Evolutionary conservation across 2,888 invertebrate genomes (phyloP).

Genomic region (Caenorhabditis parvicauda): DNA sequence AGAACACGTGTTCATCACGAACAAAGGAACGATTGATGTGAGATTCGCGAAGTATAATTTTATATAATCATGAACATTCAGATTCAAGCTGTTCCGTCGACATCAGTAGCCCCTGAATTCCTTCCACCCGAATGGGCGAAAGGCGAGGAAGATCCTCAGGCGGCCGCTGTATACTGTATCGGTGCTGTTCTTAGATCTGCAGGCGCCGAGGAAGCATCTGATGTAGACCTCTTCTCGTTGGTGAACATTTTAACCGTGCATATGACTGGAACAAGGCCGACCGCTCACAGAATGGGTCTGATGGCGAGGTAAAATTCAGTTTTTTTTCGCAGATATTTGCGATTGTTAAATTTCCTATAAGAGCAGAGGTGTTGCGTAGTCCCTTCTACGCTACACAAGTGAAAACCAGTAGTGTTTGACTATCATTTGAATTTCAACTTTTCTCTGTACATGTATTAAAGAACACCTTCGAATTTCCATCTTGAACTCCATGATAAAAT

Average conservation of each 20-base stretch:
- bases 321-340: not conserved
- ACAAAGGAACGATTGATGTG: slow-evolving; percentile 45
- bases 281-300: slow-evolving; percentile 52
- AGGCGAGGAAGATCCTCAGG: slow-evolving; percentile 36
- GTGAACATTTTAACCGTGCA: slow-evolving; percentile 57
- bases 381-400: no score
- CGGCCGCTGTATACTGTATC: slow-evolving; percentile 45
- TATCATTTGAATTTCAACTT: no score
- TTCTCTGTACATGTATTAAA: no score
- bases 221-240: slow-evolving; percentile 55
- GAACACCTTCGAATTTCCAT: no score
- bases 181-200: slow-evolving; percentile 45
- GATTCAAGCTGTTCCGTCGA: slow-evolving; percentile 35
- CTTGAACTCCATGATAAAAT: no score
- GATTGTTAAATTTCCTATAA: not conserved
- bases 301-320: slow-evolving; percentile 40
- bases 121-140: slow-evolving; percentile 45
- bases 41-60: no score
- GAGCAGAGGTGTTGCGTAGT: no score
- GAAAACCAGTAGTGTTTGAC: no score
- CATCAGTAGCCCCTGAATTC: slow-evolving; percentile 20
- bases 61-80: slow-evolving; percentile 12
- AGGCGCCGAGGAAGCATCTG: slow-evolving; percentile 43
- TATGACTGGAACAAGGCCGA: slow-evolving; percentile 53
- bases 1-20: slow-evolving; percentile 46